Evolutionary conservation across 2,888 invertebrate genomes (phyloP).

Genomic region (Pseudococcus viburni): DNA sequence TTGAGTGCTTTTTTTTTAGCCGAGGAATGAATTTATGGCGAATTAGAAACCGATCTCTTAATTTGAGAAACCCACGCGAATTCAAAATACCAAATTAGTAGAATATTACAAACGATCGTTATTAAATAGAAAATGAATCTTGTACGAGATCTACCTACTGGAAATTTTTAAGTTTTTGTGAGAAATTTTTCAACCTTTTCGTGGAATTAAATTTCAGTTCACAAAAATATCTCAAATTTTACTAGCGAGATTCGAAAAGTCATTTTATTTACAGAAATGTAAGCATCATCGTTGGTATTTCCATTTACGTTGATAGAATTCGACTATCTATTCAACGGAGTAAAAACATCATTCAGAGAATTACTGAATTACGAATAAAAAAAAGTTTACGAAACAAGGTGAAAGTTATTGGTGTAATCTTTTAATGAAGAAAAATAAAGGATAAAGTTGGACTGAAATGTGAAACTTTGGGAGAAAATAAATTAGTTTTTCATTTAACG

Average conservation of each 20-base stretch:
- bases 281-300: not conserved
- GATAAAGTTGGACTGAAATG: conserved; percentile 55
- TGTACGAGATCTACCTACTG: too few species aligned
- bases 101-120: too few species aligned
- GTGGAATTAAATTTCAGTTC: too few species aligned
- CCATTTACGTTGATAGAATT: not conserved
- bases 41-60: not conserved
- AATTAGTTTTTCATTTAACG: conserved; percentile 56
- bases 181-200: too few species aligned
- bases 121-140: too few species aligned
- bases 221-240: too few species aligned
- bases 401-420: conserved; percentile 47
- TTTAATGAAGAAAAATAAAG: conserved; percentile 52
- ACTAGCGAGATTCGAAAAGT: too few species aligned
- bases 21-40: not conserved
- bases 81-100: too few species aligned
- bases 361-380: conserved; percentile 34
- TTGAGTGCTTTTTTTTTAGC: not conserved
- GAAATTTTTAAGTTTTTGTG: too few species aligned
- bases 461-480: conserved; percentile 39
- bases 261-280: too few species aligned
- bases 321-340: not conserved
- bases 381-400: conserved; percentile 23
- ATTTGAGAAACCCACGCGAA: not conserved
- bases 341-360: not conserved